Evolutionary conservation across 2,888 invertebrate genomes (phyloP).

Genomic region (Neelides folsomi): DNA sequence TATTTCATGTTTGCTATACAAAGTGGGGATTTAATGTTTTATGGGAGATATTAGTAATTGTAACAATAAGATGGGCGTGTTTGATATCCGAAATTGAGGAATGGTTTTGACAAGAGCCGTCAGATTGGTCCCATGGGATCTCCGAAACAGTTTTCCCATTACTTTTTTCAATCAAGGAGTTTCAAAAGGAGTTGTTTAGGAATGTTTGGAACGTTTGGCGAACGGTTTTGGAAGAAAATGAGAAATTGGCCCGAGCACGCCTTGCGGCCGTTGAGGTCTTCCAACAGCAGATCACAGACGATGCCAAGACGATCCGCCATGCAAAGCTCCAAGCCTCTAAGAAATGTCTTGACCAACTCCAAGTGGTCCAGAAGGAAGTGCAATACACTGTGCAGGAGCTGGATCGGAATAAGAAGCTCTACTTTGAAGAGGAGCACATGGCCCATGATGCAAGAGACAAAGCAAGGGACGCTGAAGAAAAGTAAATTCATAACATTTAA

Average conservation of each 20-base stretch:
- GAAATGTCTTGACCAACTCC: constrained; percentile 68
- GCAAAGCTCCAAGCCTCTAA: constrained; percentile 71
- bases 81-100: too few species aligned
- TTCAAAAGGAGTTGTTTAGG: constrained; percentile 45
- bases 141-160: too few species aligned
- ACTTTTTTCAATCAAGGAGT: too few species aligned
- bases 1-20: too few species aligned
- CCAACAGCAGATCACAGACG: constrained; percentile 87
- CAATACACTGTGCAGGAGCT: constrained; percentile 76
- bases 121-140: too few species aligned
- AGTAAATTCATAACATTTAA: constrained; percentile 45
- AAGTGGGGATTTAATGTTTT: too few species aligned
- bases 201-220: constrained; percentile 98
- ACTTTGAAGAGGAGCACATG: constrained; percentile 89
- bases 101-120: too few species aligned
- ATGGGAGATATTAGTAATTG: too few species aligned
- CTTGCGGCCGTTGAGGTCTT: constrained; percentile 89
- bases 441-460: constrained; percentile 91
- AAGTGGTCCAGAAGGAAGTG: constrained; percentile 76
- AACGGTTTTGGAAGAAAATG: constrained; percentile 86
- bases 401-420: constrained; percentile 84
- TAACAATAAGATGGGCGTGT: too few species aligned
- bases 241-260: constrained; percentile 76
- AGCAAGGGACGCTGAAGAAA: constrained; percentile 88
- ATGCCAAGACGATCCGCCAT: constrained; percentile 68